Evolutionary conservation across 2,888 invertebrate genomes (phyloP).

Genomic region (Keiferia lycopersicella): DNA sequence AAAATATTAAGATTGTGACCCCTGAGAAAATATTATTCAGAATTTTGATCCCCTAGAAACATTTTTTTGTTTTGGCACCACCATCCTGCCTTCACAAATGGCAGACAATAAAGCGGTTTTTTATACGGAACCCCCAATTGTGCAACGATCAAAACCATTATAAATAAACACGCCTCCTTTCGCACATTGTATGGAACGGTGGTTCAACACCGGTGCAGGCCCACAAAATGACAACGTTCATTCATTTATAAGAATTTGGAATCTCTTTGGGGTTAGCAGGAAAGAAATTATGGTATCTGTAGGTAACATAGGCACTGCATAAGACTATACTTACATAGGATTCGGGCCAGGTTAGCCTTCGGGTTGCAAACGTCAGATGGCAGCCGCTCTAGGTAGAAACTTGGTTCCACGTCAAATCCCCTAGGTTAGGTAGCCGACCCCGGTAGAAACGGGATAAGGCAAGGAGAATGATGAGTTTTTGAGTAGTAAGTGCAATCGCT

Average conservation of each 20-base stretch:
- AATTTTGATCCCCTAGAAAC: neutral
- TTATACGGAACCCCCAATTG: constrained; percentile 46
- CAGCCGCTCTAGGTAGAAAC: too few species aligned
- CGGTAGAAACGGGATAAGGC: too few species aligned
- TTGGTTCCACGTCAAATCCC: too few species aligned
- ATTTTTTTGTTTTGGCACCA: constrained; percentile 30
- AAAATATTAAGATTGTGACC: neutral
- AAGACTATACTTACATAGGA: too few species aligned
- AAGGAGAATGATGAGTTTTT: too few species aligned
- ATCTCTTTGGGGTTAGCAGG: neutral
- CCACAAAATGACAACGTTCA: constrained; percentile 1
- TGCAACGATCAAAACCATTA: constrained; percentile 67
- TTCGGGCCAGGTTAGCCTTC: too few species aligned
- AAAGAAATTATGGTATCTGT: neutral
- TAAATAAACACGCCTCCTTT: constrained; percentile 72
- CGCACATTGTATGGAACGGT: constrained; percentile 31
- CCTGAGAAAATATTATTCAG: neutral
- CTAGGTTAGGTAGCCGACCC: too few species aligned
- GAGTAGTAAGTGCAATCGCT: too few species aligned
- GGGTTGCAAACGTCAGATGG: too few species aligned
- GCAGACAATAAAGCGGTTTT: constrained; percentile 47
- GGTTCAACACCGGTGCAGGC: neutral
- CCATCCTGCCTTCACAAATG: constrained; percentile 49
- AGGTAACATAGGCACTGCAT: too few species aligned
- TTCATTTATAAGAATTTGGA: neutral